Base-by-base conservation (phyloP, 2,888 invertebrate species). In the Acronicta leporina region DNA sequence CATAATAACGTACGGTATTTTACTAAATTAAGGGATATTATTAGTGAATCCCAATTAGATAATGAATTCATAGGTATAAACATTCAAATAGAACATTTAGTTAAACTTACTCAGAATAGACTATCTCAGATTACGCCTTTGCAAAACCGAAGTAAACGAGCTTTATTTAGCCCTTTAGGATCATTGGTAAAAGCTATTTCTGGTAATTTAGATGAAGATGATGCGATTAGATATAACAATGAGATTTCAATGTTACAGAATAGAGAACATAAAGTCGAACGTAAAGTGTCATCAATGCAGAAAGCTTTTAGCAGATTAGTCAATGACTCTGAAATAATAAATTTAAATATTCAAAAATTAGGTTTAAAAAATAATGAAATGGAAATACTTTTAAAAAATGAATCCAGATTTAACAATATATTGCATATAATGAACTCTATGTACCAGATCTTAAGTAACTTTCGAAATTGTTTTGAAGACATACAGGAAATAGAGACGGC, bases 151-250 rank as follows among this genome's bases (percentile, higher is more conserved):
- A 40, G 10, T 20, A 38, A 25, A 49, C 40, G 49, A 38, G 49
- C 40, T n/a, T 13, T 49, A 9, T 25, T 49, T 40, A 40, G n/a
- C 13, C 35, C 46, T 27, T 46, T 46, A 46, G 46, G 46, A 30
- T 46, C 46, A 13, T 7, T 46, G 4, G 30, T 46, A 5, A 47
- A 47, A 47, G 13, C 16, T 11, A 47, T 47, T 15, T 16, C 35
- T 16, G 47, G 40, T 40, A 38, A 40, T 53, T 48, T 63, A 63
- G 67, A 68, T 47, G 56, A 63, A 53, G 38, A 49, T 25, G 42
- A 41, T 20, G 30, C 44, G 25, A 47, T 25, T 47, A 47, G 35
- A 30, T 40, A 49, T 20, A 35, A 40, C 5, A 49, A 10, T 40
- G 38, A 40, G 15, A 49, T 49, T 49, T 13, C 5, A 25, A 40